Evolutionary conservation across 2,797 vertebrate genomes (phyloP), one percentile per base, ranked within the genome.

Genomic region (Gallinago nigripennis): DNA sequence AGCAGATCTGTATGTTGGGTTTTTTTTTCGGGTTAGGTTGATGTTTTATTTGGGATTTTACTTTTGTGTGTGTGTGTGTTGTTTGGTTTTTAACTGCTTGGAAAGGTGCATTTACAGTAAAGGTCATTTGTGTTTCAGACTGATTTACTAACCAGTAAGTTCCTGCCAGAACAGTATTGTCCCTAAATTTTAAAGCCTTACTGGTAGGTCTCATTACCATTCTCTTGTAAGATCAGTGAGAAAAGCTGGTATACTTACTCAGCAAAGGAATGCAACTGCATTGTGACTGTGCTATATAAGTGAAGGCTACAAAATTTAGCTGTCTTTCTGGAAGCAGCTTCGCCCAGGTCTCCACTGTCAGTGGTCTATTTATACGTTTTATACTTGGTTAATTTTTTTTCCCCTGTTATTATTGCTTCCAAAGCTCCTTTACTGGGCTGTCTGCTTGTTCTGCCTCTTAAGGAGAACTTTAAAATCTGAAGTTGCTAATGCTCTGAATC

Each of bases 101-200:
- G 60, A 73, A 90, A 82, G 31, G 37, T 61, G 6, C 48, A 28
- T 71, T 92, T 86, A 68, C 39, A 68, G 58, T 72, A 43, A 78
- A 90, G 63, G 54, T 66, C 33, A 57, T 37, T 71, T 80, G 48
- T 91, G 75, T 92, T 94, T 92, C 63, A 66, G 48, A 39, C 39
- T 57, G 12, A 73, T 11, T 86, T 80, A 71, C 24, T 94, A 82
- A 51, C 39, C 35, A 45, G 45, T 88, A 82, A 70, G 33, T 71
- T 88, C 73, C 45, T 94, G 68, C 80, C 60, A 82, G 45, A 90
- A 25, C 70, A 82, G 50, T 60, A 27, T 37, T 87, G 17, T 10
- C 53, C 37, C 41, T 80, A 65, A 80, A 90, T 80, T 92, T 80
- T 95, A 60, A 64, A 92, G 71, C 66, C 73, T 82, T 86, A 45